Conservation (phyloP, 1,140 invertebrate genomes). For the Sminthurinus signatus region DNA sequence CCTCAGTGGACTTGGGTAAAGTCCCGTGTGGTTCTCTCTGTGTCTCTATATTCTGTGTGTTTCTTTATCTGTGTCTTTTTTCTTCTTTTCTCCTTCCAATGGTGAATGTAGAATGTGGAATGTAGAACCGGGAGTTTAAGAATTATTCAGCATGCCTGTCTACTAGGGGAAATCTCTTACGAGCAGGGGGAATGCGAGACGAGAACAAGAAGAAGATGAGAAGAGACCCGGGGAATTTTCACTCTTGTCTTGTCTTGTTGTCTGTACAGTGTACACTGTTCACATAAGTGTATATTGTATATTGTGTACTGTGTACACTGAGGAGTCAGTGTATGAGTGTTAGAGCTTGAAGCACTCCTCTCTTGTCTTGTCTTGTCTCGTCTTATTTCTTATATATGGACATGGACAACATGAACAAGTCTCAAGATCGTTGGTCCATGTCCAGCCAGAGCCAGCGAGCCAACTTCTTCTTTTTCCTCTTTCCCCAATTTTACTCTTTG, state of each 20-base stretch:
- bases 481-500: not conserved
- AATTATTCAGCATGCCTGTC: constrained; percentile 15
- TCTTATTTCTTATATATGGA: no score
- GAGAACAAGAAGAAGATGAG: no score
- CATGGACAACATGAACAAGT: not conserved
- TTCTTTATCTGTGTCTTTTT: not conserved
- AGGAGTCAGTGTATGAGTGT: no score
- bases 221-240: constrained; percentile 18
- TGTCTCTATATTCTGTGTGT: not conserved
- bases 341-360: no score
- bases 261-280: no score
- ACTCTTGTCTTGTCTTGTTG: not conserved
- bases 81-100: no score
- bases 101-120: no score
- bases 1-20: constrained; percentile 3
- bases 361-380: no score
- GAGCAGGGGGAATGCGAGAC: constrained; percentile 7
- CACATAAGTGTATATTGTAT: no score
- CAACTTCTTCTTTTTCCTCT: constrained; percentile 1
- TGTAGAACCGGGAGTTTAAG: constrained; percentile 6
- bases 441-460: no score
- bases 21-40: constrained; percentile 11
- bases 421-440: no score
- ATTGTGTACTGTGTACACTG: no score
- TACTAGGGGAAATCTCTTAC: not conserved